Conservation (phyloP, 2,113 vertebrate species). For the Verasper variegatus region DNA sequence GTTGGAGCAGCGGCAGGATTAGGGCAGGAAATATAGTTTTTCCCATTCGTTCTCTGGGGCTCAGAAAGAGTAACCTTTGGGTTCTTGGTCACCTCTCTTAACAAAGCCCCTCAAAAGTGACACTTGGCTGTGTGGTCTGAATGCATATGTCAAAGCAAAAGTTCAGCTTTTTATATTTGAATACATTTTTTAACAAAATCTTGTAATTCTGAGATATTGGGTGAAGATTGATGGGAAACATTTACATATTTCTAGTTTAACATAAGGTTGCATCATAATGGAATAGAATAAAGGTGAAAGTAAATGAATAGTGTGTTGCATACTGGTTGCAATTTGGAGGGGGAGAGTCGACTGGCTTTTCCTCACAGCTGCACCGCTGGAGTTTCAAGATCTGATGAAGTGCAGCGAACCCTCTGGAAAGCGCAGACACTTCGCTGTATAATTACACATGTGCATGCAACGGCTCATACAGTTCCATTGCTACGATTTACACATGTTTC, state of each 20-base stretch:
- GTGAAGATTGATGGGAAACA: no score
- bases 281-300: no score
- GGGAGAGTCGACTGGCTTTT: conserved; percentile 20
- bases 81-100: not conserved
- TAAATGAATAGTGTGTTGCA: no score
- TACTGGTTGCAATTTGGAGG: no score
- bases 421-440: conserved; percentile 45
- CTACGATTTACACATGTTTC: no score
- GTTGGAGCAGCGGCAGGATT: conserved; percentile 38
- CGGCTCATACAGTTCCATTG: no score
- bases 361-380: conserved; percentile 60
- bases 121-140: not conserved
- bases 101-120: not conserved
- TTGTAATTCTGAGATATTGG: no score
- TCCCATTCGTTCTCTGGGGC: no score
- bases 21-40: conserved; percentile 2
- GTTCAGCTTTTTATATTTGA: not conserved
- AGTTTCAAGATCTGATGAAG: conserved; percentile 55
- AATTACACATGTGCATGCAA: conserved; percentile 59
- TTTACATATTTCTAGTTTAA: no score
- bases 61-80: not conserved
- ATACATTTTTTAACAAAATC: no score
- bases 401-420: conserved; percentile 46
- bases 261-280: no score
- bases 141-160: not conserved